Conservation (phyloP, 2,113 vertebrate genomes). For the Erythrocercus mccallii region DNA sequence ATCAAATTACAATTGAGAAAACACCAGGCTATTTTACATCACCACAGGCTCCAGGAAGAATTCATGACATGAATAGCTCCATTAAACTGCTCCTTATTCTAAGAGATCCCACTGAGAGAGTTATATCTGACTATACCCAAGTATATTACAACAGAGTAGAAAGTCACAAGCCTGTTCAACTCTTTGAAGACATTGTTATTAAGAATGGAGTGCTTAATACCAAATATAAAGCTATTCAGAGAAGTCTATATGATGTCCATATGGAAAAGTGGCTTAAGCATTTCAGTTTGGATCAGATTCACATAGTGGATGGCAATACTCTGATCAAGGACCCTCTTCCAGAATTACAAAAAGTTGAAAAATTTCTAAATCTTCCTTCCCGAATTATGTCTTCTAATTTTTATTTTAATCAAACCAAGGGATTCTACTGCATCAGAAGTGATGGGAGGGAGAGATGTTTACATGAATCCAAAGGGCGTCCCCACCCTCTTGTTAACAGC, state of each 20-base stretch:
- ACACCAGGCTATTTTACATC: constrained; percentile 94
- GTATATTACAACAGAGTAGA: constrained; percentile 92
- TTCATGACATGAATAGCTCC: constrained; percentile 89
- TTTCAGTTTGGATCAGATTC: constrained; percentile 88
- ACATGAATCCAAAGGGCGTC: constrained; percentile 91
- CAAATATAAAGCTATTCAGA: constrained; percentile 91
- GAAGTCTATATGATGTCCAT: constrained; percentile 89
- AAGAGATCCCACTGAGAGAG: constrained; percentile 87
- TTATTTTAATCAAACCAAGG: constrained; percentile 95
- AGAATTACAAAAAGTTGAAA: constrained; percentile 89
- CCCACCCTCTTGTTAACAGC: constrained; percentile 85
- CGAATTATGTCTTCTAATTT: constrained; percentile 89
- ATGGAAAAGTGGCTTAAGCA: constrained; percentile 90
- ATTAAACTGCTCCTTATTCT: constrained; percentile 89
- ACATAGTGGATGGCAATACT: constrained; percentile 89
- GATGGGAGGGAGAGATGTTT: constrained; percentile 89
- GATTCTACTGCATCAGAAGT: constrained; percentile 92
- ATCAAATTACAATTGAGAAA: constrained; percentile 94
- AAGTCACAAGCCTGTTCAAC: constrained; percentile 90
- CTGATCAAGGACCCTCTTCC: constrained; percentile 88
- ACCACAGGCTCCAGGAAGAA: constrained; percentile 84
- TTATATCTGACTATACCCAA: constrained; percentile 94
- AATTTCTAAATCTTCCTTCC: constrained; percentile 85
- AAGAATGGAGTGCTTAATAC: constrained; percentile 87
- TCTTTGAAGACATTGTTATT: constrained; percentile 90